Conservation (phyloP, 2,797 vertebrate genomes). For the Typhlichthys eigenmanni region DNA sequence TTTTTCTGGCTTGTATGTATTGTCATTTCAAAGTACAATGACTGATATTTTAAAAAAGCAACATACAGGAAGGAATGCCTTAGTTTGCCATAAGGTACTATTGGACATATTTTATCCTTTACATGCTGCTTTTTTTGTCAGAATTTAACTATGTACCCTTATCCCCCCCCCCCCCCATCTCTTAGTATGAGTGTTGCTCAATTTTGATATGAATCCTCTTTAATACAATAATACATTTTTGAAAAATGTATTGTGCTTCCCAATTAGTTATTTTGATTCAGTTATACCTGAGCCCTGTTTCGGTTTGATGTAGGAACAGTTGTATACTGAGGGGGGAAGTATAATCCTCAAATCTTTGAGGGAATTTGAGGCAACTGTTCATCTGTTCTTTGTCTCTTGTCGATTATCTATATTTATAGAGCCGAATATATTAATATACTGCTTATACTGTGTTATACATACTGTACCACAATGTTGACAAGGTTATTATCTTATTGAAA, state of each 20-base stretch:
- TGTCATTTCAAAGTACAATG: background rate
- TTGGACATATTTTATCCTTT: background rate
- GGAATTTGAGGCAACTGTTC: conserved; percentile 4
- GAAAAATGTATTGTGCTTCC: background rate
- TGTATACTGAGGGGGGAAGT: conserved; percentile 49
- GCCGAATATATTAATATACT: too few relatives aligned
- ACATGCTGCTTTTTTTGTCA: background rate
- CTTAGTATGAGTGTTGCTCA: too few relatives aligned
- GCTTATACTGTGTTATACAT: too few relatives aligned
- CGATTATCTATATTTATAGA: background rate
- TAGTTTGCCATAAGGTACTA: background rate
- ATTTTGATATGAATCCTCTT: too few relatives aligned
- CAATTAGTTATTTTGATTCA: conserved; percentile 9
- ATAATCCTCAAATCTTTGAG: conserved; percentile 25
- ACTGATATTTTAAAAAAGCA: background rate
- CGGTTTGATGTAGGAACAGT: conserved; percentile 38
- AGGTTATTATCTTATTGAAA: too few relatives aligned
- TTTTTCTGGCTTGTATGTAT: background rate
- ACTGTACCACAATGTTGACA: too few relatives aligned
- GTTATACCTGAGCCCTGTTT: conserved; percentile 6
- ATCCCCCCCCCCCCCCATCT: background rate
- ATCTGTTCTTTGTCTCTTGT: conserved; percentile 22
- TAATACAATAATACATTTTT: too few relatives aligned
- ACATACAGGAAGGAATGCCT: too few relatives aligned
- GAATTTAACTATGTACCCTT: background rate